A percentile compares a stretch with the other conserved stretches of the same genome.
phyloP scores from a whole-genome alignment of 1,140 invertebrate genomes.

The Drosophila sproati region DNA sequence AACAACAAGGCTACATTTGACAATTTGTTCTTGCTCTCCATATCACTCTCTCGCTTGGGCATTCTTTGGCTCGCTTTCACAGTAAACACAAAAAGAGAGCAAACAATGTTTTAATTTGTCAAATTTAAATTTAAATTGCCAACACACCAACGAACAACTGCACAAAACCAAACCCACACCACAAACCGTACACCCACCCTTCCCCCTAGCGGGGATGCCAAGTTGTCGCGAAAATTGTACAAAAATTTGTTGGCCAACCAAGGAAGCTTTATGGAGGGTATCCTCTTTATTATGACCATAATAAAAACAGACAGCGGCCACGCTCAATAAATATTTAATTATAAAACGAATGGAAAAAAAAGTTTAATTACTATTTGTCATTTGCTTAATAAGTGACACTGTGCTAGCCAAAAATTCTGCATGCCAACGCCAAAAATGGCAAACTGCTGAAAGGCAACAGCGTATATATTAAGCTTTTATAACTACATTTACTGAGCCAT shows the following conservation, averaged over 20 bases:
- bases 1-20: conserved; percentile 23
- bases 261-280: conserved; percentile 55
- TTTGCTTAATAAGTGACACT: conserved; percentile 50
- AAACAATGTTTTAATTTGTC: conserved; percentile 63
- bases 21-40: not conserved
- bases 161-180: not conserved
- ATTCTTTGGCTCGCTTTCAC: not conserved
- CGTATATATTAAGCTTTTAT: conserved; percentile 70
- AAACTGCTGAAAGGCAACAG: conserved; percentile 16
- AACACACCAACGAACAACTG: conserved; percentile 21
- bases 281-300: conserved; percentile 47
- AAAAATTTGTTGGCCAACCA: conserved; percentile 47
- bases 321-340: conserved; percentile 78
- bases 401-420: conserved; percentile 44
- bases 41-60: not conserved
- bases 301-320: conserved; percentile 28
- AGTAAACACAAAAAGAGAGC: not conserved
- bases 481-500: conserved; percentile 71
- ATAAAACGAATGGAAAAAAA: conserved; percentile 45
- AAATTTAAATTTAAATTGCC: conserved; percentile 73
- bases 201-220: not conserved
- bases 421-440: conserved; percentile 19
- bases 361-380: conserved; percentile 64
- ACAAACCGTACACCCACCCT: no score
- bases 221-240: conserved; percentile 37